Evolutionary conservation across 2,888 invertebrate genomes (phyloP).

Genomic region (Pristionchus fissidentatus): DNA sequence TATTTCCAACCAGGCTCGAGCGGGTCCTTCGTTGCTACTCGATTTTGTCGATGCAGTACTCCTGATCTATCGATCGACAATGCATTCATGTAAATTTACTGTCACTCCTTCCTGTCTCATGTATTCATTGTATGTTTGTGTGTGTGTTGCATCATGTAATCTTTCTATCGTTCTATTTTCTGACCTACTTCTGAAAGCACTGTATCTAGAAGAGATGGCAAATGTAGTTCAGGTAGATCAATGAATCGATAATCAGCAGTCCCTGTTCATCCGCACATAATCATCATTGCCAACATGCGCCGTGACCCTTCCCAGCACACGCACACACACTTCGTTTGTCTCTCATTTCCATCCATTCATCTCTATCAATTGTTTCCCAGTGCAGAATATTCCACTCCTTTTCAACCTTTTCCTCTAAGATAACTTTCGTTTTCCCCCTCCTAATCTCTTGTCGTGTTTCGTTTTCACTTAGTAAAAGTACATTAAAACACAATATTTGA

Average conservation of each 20-base stretch:
- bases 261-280: constrained; percentile 35
- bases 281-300: background rate
- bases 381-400: background rate
- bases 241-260: background rate
- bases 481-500: background rate
- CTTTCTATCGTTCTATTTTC: no score
- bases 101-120: constrained; percentile 7
- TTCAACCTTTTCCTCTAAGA: no score
- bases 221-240: constrained; percentile 23
- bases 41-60: background rate
- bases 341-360: background rate
- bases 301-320: background rate
- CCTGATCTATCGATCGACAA: constrained; percentile 3
- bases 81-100: constrained; percentile 7
- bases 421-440: background rate
- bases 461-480: background rate
- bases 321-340: constrained; percentile 7
- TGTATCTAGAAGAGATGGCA: constrained; percentile 33
- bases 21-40: background rate
- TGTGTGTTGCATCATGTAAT: no score
- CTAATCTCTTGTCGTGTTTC: background rate
- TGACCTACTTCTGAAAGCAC: background rate
- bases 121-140: constrained; percentile 36
- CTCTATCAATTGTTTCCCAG: background rate
- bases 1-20: constrained; percentile 11